Percentiles rank a stretch among this genome's conserved stretches.
phyloP scores from a whole-genome alignment of 2,113 vertebrate species.

The Argyrosomus japonicus region DNA sequence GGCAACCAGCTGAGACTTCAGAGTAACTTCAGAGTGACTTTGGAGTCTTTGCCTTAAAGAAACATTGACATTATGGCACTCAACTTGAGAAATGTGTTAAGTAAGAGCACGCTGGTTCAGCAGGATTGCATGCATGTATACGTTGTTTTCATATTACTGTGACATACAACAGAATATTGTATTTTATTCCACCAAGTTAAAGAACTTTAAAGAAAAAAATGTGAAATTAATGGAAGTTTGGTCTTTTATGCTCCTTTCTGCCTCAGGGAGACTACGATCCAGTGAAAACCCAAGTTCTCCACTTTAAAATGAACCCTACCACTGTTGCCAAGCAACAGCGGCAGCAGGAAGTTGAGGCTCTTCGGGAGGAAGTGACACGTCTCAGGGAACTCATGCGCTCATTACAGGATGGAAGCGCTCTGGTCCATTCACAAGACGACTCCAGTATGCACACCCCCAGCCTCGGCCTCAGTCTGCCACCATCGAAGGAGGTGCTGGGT shows the following conservation, averaged over 20 bases:
- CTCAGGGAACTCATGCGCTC: conserved; percentile 86
- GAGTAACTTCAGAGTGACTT: not conserved
- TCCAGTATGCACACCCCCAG: conserved; percentile 60
- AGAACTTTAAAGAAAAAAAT: not conserved
- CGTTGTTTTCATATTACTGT: too few relatives aligned
- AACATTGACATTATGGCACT: not conserved
- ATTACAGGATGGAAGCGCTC: conserved; percentile 82
- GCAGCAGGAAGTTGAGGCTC: conserved; percentile 85
- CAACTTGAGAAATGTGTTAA: not conserved
- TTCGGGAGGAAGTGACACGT: conserved; percentile 88
- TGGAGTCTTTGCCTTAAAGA: not conserved
- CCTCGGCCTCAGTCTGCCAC: conserved; percentile 81
- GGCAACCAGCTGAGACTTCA: not conserved
- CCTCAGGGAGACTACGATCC: conserved; percentile 92
- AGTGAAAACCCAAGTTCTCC: conserved; percentile 90
- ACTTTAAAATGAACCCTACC: conserved; percentile 91
- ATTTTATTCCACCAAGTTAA: not conserved
- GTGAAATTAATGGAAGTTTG: not conserved
- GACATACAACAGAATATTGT: not conserved
- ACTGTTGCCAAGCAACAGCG: conserved; percentile 88
- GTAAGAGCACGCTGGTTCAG: not conserved
- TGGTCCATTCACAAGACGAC: conserved; percentile 55
- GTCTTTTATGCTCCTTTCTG: conserved; percentile 15
- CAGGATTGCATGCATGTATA: not conserved
- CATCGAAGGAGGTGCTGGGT: conserved; percentile 92